These are phyloP conservation scores for Pseudomyrmex cubaensis DNA, from an alignment of 1,140 invertebrate species.

Conservation along the genomic window DNA sequence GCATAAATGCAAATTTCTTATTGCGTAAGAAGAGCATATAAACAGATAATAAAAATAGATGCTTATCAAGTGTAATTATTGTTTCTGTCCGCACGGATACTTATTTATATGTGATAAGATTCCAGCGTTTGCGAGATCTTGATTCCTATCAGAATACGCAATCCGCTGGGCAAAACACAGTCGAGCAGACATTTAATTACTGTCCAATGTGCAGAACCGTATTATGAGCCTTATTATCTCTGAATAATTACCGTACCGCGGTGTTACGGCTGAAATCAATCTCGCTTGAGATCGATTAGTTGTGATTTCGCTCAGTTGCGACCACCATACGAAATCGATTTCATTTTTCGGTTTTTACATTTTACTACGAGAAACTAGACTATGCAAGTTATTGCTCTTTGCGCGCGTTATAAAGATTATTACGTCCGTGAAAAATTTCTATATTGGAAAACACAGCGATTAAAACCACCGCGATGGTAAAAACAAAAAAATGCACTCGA, in stretches of 20 bases:
- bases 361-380: constrained; percentile 11
- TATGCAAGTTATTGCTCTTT: constrained; percentile 12
- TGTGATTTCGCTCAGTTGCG: constrained; percentile 55
- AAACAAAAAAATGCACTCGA: constrained; percentile 19
- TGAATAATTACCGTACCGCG: constrained; percentile 44
- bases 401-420: constrained; percentile 55
- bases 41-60: constrained; percentile 27
- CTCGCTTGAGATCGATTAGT: constrained; percentile 67
- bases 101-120: constrained; percentile 44
- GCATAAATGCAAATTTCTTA: constrained; percentile 7
- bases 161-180: constrained; percentile 17
- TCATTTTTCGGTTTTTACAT: constrained; percentile 62
- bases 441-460: constrained; percentile 52
- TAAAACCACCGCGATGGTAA: constrained; percentile 28
- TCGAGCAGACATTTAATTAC: constrained; percentile 69
- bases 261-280: constrained; percentile 70
- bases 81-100: constrained; percentile 7
- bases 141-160: constrained; percentile 34
- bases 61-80: constrained; percentile 37
- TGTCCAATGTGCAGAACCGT: constrained; percentile 52
- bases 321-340: constrained; percentile 64
- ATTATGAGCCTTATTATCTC: constrained; percentile 68
- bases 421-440: constrained; percentile 33
- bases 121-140: constrained; percentile 21
- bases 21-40: background rate